Percentiles rank a stretch among this genome's conserved stretches.
These are phyloP conservation scores for Semnopithecus entellus DNA, from an alignment of 2,113 vertebrate genomes.

Conservation along the genomic window DNA sequence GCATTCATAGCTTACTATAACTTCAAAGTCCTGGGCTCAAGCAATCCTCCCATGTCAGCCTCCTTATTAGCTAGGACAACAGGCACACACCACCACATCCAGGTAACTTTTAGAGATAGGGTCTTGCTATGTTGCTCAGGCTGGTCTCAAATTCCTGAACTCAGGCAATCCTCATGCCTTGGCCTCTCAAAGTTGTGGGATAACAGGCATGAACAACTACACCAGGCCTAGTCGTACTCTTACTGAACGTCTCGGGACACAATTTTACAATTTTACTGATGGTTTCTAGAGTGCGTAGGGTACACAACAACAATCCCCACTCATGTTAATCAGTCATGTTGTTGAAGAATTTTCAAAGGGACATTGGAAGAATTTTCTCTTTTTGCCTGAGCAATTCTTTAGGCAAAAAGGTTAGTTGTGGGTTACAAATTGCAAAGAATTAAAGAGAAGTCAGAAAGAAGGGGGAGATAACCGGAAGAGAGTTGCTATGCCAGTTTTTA, in stretches of 20 bases:
- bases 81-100: too few relatives aligned
- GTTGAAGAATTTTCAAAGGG: conserved; percentile 1
- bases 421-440: neutral
- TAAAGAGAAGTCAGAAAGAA: neutral
- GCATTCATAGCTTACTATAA: too few relatives aligned
- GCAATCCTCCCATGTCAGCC: too few relatives aligned
- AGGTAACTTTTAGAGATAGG: too few relatives aligned
- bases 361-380: neutral
- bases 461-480: neutral
- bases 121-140: too few relatives aligned
- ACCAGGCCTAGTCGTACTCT: neutral
- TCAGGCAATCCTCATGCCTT: too few relatives aligned
- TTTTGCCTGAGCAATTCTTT: neutral
- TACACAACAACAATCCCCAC: neutral
- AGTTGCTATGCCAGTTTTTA: neutral
- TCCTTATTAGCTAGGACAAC: too few relatives aligned
- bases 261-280: neutral
- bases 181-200: too few relatives aligned
- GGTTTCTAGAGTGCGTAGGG: neutral
- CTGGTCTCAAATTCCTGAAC: too few relatives aligned
- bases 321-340: neutral
- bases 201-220: too few relatives aligned
- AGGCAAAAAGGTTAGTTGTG: neutral
- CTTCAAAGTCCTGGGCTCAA: too few relatives aligned
- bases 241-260: neutral